Base-by-base conservation (phyloP, 2,113 vertebrate species). In the Ceyx cyanopectus region DNA sequence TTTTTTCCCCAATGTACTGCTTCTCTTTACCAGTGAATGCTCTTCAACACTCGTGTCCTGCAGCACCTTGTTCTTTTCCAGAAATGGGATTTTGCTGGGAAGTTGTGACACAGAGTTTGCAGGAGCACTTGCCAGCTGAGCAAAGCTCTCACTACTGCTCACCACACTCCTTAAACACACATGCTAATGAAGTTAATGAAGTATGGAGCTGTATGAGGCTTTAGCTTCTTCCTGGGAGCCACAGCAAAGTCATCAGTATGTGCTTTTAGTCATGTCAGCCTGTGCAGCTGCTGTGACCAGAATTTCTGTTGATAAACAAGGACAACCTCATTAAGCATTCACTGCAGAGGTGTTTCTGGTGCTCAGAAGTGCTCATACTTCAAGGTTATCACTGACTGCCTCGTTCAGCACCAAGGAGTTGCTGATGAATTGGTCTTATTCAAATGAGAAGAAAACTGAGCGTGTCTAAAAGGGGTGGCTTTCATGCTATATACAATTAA, bases 71-170 rank as follows among this genome's bases (percentile, higher is more conserved):
- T n/a, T 91, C 58, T 91, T 91, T 91, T 51, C 60, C 54, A 87
- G 81, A 76, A n/a, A 58, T 0, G 5, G 51, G 60, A 56, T 87
- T 91, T 76, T 90, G 41, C 63, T 83, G 78, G 70, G 58, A 93
- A 94, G 45, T 72, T 91, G 80, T 78, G 75, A 82, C 93, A 90
- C 48, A 58, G 30, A 58, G 60, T 58, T 94, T 80, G 75, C 1
- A 2, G 46, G 32, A 92, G 63, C 60, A 51, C 63, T 85, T 85
- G 73, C 84, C 81, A 89, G 69, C 77, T 90, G 79, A 85, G 79
- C 85, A 83, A 62, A 60, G 61, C 79, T 92, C 91, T 87, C 51
- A 24, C 85, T 94, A 34, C 60, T 77, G 79, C 60, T 95, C 85
- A n/a, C 46, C 65, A 70, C 41, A 74, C 18, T 81, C 65, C 60